Base-by-base conservation (phyloP, 2,888 invertebrate genomes). In the Microchrysa polita region DNA sequence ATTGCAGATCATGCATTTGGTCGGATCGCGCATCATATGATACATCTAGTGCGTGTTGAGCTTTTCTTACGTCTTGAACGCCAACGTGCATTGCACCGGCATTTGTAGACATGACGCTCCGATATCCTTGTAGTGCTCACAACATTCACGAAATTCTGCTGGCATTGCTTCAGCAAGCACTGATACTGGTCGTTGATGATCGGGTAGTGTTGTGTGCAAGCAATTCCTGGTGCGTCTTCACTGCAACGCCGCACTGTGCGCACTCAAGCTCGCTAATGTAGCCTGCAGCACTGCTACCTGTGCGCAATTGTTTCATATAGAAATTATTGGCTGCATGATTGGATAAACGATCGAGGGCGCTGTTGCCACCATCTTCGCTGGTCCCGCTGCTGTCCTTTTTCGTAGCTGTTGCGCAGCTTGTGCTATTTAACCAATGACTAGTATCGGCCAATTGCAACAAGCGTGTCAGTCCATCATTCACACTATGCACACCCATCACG, bases 51-150 rank as follows among this genome's bases (percentile, higher is more conserved):
- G 98, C 48, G 95, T 88, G 79, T 97, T 95, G 73, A 98, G 88
- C 85, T 97, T 97, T 79, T 98, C 97, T 81, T 96, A 88, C 1
- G 96, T 97, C 84, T 96, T 97, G 84, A 98, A 98, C 55, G 97
- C 98, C 78, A 98, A 88, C 77, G 96, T 96, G 84, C 98, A 98
- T 93, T 95, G 86, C 98, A 98, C 52, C 96, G 90, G 83, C 95
- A 97, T 83, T 96, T 97, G 86, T 97, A 97, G 14, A 96, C 95
- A 83, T 97, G 96, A 79, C 95, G 94, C 81, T 97, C 96, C 52
- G 95, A 95, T n/a, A 96, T 95, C 0, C 96, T 92, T 85, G 93
- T 89, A 79, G 92, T 93, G 53, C 92, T 89, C 78, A 92, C 89
- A 63, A 93, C 91, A 5, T 92, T 92, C 78, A 91, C 90, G 85